Conservation (phyloP, 2,797 vertebrate genomes). For the Sebastes iracundus region DNA sequence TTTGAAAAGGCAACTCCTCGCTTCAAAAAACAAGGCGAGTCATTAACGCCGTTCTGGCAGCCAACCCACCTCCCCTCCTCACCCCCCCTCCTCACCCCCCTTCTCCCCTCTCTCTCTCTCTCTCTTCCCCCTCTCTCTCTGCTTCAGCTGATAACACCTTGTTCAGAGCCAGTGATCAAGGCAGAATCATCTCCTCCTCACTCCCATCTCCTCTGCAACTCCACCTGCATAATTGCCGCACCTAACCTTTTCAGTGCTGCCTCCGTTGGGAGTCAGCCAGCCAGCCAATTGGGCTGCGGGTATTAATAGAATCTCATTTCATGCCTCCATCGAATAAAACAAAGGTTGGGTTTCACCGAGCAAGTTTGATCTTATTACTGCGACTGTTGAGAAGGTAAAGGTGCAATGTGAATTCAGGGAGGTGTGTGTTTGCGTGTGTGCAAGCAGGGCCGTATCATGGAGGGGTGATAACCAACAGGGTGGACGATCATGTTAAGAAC, state of each 20-base stretch:
- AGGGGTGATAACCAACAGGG: neutral
- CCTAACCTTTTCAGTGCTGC: constrained; percentile 86
- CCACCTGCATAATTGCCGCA: constrained; percentile 87
- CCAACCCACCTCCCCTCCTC: constrained; percentile 32
- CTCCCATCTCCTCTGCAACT: constrained; percentile 78
- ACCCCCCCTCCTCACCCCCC: constrained; percentile 3
- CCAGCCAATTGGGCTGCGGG: constrained; percentile 76
- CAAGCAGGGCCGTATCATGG: constrained; percentile 6
- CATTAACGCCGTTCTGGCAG: constrained; percentile 79
- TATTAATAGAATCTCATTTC: constrained; percentile 88
- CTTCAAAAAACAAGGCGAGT: constrained; percentile 78
- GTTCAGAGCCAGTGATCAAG: constrained; percentile 77
- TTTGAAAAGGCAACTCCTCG: constrained; percentile 76
- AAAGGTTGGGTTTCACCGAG: constrained; percentile 83
- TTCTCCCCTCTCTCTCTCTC: neutral
- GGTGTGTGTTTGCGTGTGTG: constrained; percentile 26
- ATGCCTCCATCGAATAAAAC: constrained; percentile 84
- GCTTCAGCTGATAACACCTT: constrained; percentile 75
- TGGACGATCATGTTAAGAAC: constrained; percentile 19
- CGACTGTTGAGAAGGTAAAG: constrained; percentile 71
- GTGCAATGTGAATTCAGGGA: constrained; percentile 41
- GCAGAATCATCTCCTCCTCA: constrained; percentile 78
- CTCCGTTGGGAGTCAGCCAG: constrained; percentile 80
- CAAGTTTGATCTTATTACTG: constrained; percentile 83
- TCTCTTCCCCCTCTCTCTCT: neutral